A percentile compares a stretch with the other conserved stretches of the same genome.
Conservation (phyloP, 35 echinoderm and acorn worm genomes). For the Lytechinus variegatus region DNA sequence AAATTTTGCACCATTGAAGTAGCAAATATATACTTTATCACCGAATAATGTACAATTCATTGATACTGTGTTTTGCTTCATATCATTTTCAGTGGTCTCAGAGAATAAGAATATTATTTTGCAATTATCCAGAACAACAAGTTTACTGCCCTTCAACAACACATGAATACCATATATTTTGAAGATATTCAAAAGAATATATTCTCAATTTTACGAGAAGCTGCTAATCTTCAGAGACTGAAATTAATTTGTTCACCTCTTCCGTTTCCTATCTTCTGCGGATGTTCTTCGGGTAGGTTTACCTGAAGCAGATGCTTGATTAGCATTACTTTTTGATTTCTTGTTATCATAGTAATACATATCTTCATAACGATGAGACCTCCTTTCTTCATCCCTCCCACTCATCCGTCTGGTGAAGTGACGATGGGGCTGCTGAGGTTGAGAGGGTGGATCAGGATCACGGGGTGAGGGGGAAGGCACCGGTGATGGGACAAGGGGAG, state of each 20-base stretch:
- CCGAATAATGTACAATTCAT: too few species aligned
- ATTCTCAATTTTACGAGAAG: background rate
- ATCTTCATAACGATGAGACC: conserved; percentile 44
- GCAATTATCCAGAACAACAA: too few species aligned
- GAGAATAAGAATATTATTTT: too few species aligned
- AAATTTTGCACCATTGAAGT: background rate
- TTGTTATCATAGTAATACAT: conserved; percentile 52
- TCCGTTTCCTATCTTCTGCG: conserved; percentile 43
- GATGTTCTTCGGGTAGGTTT: conserved; percentile 16
- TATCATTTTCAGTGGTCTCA: background rate
- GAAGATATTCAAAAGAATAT: too few species aligned
- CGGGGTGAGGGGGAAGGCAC: background rate
- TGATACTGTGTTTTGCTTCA: background rate
- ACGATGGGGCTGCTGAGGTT: conserved; percentile 25
- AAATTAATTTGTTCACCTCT: background rate
- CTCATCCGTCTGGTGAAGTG: conserved; percentile 34
- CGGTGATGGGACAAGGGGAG: background rate
- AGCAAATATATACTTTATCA: background rate
- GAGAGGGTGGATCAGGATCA: background rate
- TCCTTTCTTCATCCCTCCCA: conserved; percentile 44
- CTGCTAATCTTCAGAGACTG: background rate
- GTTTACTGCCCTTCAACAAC: too few species aligned
- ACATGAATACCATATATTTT: too few species aligned
- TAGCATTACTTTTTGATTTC: background rate
- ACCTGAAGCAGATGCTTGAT: background rate